Conservation (phyloP, 1,140 invertebrate species). For the Orchesella cincta region DNA sequence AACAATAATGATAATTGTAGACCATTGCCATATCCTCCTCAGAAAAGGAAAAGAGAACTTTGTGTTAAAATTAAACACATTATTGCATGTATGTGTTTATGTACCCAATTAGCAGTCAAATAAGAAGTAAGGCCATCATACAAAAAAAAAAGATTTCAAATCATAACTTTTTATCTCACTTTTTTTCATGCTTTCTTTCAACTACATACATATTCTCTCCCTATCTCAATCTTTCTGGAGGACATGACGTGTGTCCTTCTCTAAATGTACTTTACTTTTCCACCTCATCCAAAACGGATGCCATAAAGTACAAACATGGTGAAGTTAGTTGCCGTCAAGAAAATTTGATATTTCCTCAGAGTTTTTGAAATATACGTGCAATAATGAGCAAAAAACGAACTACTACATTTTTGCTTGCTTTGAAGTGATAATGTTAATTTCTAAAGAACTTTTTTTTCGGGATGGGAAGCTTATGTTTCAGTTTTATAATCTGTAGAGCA, state of each 20-base stretch:
- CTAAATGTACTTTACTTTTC: background rate
- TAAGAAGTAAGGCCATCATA: background rate
- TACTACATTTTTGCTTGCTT: no score
- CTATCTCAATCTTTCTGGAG: no score
- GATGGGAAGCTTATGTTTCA: background rate
- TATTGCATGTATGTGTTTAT: background rate
- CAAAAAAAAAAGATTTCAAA: background rate
- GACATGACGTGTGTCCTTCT: conserved; percentile 28
- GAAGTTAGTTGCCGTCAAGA: conserved; percentile 10
- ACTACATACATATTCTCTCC: no score
- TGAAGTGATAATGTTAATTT: background rate
- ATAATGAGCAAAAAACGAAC: background rate
- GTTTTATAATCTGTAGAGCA: background rate
- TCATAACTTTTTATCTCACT: background rate
- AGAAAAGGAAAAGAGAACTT: background rate
- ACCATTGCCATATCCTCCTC: background rate
- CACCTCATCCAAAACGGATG: conserved; percentile 10
- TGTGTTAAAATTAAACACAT: background rate
- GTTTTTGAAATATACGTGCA: background rate
- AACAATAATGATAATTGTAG: conserved; percentile 14
- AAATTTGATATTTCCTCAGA: conserved; percentile 23
- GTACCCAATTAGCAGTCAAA: conserved; percentile 21
- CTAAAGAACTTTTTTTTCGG: background rate
- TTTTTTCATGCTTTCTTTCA: background rate
- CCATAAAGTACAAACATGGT: conserved; percentile 20